Evolutionary conservation across 2,113 vertebrate species (phyloP), one percentile per base, ranked within the genome.

Genomic region (Crotalus helleri): DNA sequence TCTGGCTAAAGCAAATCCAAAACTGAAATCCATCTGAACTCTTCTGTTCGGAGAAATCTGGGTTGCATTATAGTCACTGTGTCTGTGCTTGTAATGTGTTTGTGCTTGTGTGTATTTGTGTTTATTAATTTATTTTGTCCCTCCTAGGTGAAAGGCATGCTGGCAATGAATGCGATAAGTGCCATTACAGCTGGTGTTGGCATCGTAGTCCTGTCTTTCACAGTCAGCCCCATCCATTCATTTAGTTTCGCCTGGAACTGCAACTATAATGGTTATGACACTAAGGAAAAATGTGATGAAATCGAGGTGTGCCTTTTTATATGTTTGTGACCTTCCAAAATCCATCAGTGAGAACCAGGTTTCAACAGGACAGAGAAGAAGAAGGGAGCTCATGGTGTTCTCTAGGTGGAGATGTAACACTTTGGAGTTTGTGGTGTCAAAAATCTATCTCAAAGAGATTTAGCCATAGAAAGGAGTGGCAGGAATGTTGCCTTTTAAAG

Each of bases 61-160:
- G 53, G 7, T 55, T 19, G n/a, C 55, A 24, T 58, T 12, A 49
- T 15, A 49, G 44, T 46, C 44, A 44, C 23, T 49, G 1, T n/a
- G 29, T 74, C 13, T 33, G 15, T 23, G 19, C 19, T 5, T 57
- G 55, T 57, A 19, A 19, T 59, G 5, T 5, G 53, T 21, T 81
- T 81, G 69, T 21, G 6, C 17, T 19, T 81, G 33, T 81, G 33
- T 74, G 17, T 1, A 51, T 55, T 2, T 19, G n/a, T 21, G 23
- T 11, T 55, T n/a, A 23, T 51, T 46, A 9, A 51, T 3, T 54
- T 33, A 24, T 17, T 61, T 92, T 64, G 19, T 88, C 58, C 33
- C 57, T 23, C 29, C 46, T 69, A 92, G 91, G 85, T 92, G 58
- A 88, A 92, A 88, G 85, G 91, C n/a, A 92, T 92, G 91, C 58